These are phyloP conservation scores for Lagopus leucura DNA, from an alignment of 2,113 vertebrate species.

Conservation along the genomic window DNA sequence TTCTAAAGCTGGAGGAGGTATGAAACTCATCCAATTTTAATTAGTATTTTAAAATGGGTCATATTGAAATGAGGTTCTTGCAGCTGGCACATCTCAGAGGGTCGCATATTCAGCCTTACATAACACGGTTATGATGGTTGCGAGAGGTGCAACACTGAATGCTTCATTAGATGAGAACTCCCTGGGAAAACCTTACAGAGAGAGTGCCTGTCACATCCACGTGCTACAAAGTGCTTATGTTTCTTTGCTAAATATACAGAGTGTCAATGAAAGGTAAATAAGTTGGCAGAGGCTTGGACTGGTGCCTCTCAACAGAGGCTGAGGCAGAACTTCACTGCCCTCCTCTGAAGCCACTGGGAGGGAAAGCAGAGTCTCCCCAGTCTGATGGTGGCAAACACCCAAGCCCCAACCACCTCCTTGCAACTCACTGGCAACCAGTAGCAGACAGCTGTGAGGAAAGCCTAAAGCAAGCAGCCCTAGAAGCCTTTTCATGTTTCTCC, in stretches of 20 bases:
- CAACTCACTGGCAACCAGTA: not conserved
- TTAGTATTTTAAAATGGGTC: conserved; percentile 50
- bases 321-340: not conserved
- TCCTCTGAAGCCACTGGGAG: not conserved
- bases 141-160: not conserved
- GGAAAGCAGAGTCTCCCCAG: not conserved
- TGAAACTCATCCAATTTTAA: conserved; percentile 52
- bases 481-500: not conserved
- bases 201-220: not conserved
- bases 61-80: conserved; percentile 38
- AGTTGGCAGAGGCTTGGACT: not conserved
- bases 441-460: not conserved
- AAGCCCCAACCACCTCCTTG: not conserved
- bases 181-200: not conserved
- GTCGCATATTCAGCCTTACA: not conserved
- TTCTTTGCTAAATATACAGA: not conserved
- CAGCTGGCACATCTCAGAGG: not conserved
- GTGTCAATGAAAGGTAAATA: not conserved
- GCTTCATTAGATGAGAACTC: not conserved
- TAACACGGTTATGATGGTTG: not conserved
- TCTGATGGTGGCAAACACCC: not conserved
- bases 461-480: not conserved
- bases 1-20: conserved; percentile 9
- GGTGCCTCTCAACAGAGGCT: not conserved
- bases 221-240: not conserved